Evolutionary conservation across 2,113 vertebrate species (phyloP).

Genomic region (Takifugu bimaculatus): DNA sequence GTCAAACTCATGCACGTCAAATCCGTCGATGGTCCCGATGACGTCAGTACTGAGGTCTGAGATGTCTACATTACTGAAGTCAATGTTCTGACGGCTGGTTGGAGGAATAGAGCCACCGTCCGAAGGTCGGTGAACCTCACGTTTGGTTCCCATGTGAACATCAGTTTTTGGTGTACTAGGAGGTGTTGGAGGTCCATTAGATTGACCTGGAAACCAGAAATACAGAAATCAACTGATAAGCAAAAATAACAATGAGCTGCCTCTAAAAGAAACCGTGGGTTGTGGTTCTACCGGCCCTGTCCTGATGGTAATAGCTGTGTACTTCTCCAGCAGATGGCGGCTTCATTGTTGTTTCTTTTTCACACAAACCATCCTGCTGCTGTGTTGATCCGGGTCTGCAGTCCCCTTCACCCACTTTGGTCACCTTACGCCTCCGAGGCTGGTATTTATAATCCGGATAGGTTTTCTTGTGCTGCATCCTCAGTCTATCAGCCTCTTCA

Average conservation of each 20-base stretch:
- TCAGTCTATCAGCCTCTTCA: slow-evolving; percentile 86
- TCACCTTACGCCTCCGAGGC: slow-evolving; percentile 83
- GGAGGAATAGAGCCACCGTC: slow-evolving; percentile 52
- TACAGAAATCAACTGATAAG: background rate
- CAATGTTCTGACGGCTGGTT: slow-evolving; percentile 83
- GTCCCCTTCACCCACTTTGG: slow-evolving; percentile 79
- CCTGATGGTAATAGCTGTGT: slow-evolving; percentile 67
- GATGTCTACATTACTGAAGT: slow-evolving; percentile 93
- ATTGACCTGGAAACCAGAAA: slow-evolving; percentile 73
- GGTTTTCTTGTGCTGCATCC: slow-evolving; percentile 91
- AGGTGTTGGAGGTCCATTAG: slow-evolving; percentile 86
- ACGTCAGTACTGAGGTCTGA: slow-evolving; percentile 88
- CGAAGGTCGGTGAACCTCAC: slow-evolving; percentile 74
- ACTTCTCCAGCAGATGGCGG: slow-evolving; percentile 44
- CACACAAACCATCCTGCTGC: slow-evolving; percentile 69
- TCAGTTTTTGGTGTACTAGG: slow-evolving; percentile 86
- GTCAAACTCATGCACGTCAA: slow-evolving; percentile 87
- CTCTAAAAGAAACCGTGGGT: background rate
- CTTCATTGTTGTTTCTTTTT: slow-evolving; percentile 63
- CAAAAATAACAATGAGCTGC: background rate
- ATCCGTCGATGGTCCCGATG: slow-evolving; percentile 85
- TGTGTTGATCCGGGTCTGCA: slow-evolving; percentile 71
- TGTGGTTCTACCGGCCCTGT: slow-evolving; percentile 78
- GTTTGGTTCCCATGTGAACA: slow-evolving; percentile 75
- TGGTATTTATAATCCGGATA: slow-evolving; percentile 95